Conservation (phyloP, 2,888 invertebrate genomes). For the Patella caerulea region DNA sequence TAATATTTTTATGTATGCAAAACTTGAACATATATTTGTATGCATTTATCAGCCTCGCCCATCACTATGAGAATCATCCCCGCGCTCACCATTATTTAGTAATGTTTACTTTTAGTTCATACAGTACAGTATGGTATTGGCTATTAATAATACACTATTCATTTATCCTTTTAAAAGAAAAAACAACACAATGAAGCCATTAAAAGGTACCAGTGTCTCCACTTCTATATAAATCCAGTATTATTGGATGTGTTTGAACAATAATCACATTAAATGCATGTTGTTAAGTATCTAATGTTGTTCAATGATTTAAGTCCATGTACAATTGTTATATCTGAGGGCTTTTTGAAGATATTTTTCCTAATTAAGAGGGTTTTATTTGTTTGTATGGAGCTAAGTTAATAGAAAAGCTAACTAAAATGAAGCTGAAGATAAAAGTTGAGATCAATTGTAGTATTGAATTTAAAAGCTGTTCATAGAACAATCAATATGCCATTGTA, state of each 20-base stretch:
- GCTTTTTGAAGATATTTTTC: conserved; percentile 2
- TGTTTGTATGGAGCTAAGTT: conserved; percentile 9
- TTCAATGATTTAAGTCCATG: conserved; percentile 7
- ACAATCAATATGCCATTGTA: conserved; percentile 8
- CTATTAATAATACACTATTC: conserved; percentile 6
- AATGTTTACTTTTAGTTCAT: conserved; percentile 9
- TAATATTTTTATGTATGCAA: too few relatives aligned
- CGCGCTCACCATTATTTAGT: not conserved
- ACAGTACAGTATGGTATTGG: conserved; percentile 10
- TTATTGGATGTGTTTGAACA: conserved; percentile 7
- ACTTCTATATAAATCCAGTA: conserved; percentile 3
- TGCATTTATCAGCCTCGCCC: too few relatives aligned
- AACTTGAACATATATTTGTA: too few relatives aligned
- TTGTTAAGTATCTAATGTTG: conserved; percentile 10
- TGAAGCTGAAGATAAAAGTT: conserved; percentile 2
- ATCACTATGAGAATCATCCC: too few relatives aligned
- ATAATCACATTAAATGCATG: conserved; percentile 5
- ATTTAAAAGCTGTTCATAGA: conserved; percentile 9
- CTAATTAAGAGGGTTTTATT: conserved; percentile 10
- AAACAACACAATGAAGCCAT: conserved; percentile 7
- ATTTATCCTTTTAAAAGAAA: conserved; percentile 9
- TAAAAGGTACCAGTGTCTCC: conserved; percentile 9
- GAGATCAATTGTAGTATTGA: conserved; percentile 10
- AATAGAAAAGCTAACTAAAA: conserved; percentile 10
- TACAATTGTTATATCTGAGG: conserved; percentile 1